Base-by-base conservation (phyloP, 2,113 vertebrate genomes). In the Mormoops blainvillei region DNA sequence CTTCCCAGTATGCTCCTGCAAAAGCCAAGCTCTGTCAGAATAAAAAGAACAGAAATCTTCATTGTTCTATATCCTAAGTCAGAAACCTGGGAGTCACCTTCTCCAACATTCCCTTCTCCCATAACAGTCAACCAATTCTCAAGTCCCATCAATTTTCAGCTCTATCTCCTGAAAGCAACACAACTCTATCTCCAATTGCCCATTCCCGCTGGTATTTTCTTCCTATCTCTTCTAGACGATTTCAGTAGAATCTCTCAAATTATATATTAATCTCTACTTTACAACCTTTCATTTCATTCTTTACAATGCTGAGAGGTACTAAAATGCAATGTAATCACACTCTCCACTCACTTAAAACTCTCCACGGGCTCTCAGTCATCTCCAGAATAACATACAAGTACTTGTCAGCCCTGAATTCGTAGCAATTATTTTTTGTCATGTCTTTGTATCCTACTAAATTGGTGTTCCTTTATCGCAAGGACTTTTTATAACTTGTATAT, bases 321-420 rank as follows among this genome's bases (percentile, higher is more conserved):
- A 70, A 91, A 81, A 73, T 56, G 14, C 33, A 90, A 70, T 41
- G 28, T 22, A 67, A 73, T 71, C 41, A 83, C 31, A 48, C 24
- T 45, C 14, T 52, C 0, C n/a, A 78, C 20, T 73, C 54, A 90
- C 16, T 83, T 58, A 94, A 76, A 84, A 38, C 10, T 38, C 15
- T 31, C 52, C 11, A 12, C 0, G 4, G 68, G 45, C 12, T 67
- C 24, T 43, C 12, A 82, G 36, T 65, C 68, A 63, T 50, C 77
- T 95, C n/a, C 52, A 56, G n/a, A 31, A 70, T 87, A 87, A 68
- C 18, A 96, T 65, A n/a, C 14, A 94, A 96, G 74, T 24, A 78
- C 68, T 80, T 78, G 52, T 56, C 24, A 56, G 18, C 36, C n/a
- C n/a, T n/a, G n/a, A 84, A 83, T 87, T 80, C 61, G 83, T 87